Base-by-base conservation (phyloP, 2,113 vertebrate genomes). In the Trogon surrucura region DNA sequence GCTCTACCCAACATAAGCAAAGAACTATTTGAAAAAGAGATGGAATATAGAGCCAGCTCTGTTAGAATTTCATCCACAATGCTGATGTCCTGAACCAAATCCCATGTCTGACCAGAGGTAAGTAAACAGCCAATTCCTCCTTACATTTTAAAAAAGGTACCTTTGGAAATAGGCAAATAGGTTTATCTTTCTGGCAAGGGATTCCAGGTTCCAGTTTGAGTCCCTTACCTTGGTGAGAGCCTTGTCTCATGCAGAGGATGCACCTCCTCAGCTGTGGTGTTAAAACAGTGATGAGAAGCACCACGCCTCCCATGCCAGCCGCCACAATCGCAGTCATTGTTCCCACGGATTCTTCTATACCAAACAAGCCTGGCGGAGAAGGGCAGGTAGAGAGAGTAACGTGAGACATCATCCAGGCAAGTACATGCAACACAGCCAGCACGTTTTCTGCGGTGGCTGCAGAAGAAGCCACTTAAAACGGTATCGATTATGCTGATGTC, bases 311-410 rank as follows among this genome's bases (percentile, higher is more conserved):
- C 9, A 97, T 48, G 14, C 91, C 97, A 64, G 97, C 97, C 6
- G 95, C 96, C 48, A 90, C 91, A 61, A 98, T 80, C 6, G 97
- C 97, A 26, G 97, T 91, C 78, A 97, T 96, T 18, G 94, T 97
- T 88, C 97, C 98, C 64, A 98, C 95, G 51, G 97, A 97, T 84
- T 98, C 98, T 87, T 98, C 96, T 86, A 97, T 88, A 16, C 94
- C 96, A 89, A 96, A 96, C 78, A 97, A 70, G 45, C 96, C 98
- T 97, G 62, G 14, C 48, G 36, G 25, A 86, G 51, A 88, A 71
- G 47, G 32, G 25, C 80, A 92, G 44, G 66, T 13, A 91, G 41
- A 80, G 20, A 44, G 6, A 58, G 27, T 29, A 58, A 62, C 1
- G 2, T 12, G 27, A 81, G n/a, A 18, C 41, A 21, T 54, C 5